phyloP scores from a whole-genome alignment of 2,888 invertebrate genomes.

The Chrysotoxum bicinctum region DNA sequence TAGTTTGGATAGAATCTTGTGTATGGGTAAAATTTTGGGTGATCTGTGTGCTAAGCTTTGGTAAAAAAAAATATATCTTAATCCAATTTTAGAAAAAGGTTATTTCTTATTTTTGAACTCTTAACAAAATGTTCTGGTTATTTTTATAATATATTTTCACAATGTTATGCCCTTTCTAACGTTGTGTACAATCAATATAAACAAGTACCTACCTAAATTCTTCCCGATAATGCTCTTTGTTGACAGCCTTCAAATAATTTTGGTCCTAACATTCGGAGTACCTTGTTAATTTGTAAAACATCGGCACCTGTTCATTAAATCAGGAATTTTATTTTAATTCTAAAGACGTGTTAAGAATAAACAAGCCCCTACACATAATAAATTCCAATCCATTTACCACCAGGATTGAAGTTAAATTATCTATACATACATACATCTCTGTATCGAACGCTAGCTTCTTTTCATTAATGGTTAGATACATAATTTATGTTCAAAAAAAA shows the following conservation, averaged over 20 bases:
- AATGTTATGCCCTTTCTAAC: not conserved
- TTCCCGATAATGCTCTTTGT: not conserved
- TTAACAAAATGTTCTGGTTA: too few relatives aligned
- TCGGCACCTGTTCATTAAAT: constrained; percentile 8
- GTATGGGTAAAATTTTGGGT: too few relatives aligned
- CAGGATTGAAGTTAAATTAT: not conserved
- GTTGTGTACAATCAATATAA: not conserved
- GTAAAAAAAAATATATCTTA: too few relatives aligned
- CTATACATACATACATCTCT: not conserved
- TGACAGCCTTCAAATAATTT: not conserved
- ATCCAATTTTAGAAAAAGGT: too few relatives aligned
- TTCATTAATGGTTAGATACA: not conserved
- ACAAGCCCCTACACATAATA: not conserved
- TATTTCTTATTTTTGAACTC: too few relatives aligned
- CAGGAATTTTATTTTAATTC: constrained; percentile 5
- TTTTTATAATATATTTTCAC: too few relatives aligned
- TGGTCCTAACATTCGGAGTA: not conserved
- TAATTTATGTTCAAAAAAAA: not conserved
- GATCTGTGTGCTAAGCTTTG: too few relatives aligned
- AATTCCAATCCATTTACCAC: constrained; percentile 4
- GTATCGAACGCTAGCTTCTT: not conserved
- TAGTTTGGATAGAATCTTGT: too few relatives aligned
- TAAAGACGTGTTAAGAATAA: constrained; percentile 20
- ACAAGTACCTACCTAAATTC: not conserved
- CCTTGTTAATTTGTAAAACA: not conserved